phyloP scores from a whole-genome alignment of 2,888 invertebrate genomes.

The Cephus sareptanus region DNA sequence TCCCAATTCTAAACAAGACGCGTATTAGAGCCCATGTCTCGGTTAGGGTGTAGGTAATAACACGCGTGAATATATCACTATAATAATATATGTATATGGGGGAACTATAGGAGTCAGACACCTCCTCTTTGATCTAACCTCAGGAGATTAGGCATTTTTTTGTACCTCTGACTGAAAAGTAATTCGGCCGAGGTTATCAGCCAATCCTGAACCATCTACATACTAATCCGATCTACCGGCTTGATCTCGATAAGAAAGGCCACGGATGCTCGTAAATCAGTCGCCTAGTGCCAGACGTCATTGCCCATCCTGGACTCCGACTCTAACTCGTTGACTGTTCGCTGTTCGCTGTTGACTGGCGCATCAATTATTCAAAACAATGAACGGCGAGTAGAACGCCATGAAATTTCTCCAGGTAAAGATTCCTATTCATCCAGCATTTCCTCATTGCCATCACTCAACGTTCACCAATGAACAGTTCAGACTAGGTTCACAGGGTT shows the following conservation, averaged over 20 bases:
- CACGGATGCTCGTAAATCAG: conserved; percentile 5
- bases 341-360: conserved; percentile 15
- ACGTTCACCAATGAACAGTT: conserved; percentile 20
- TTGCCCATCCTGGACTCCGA: background rate
- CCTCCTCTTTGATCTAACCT: background rate
- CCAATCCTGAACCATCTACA: background rate
- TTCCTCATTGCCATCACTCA: conserved; percentile 37
- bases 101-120: background rate
- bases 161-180: background rate
- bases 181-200: background rate
- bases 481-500: background rate
- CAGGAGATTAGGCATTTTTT: background rate
- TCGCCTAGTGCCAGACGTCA: background rate
- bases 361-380: conserved; percentile 46
- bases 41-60: background rate
- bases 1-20: background rate
- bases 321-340: background rate
- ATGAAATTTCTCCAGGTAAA: background rate
- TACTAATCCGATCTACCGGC: background rate
- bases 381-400: conserved; percentile 16
- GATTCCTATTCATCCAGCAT: background rate
- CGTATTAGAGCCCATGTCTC: background rate
- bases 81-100: background rate
- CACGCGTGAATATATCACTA: background rate
- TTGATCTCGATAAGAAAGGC: conserved; percentile 4